Evolutionary conservation across 2,888 invertebrate genomes (phyloP).

Genomic region (Dicycla oo): DNA sequence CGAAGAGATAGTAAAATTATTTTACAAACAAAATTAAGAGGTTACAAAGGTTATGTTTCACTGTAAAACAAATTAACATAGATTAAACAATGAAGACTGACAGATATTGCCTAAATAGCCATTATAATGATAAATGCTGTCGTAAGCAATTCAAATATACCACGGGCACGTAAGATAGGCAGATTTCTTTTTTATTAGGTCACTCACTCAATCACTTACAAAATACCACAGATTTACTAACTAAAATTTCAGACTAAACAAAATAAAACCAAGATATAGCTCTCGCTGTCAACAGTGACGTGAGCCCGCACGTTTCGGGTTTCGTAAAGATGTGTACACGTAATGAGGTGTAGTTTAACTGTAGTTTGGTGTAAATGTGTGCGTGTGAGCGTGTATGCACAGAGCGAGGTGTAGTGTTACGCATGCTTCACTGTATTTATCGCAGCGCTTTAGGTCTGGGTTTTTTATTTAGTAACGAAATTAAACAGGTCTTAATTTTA

Average conservation of each 20-base stretch:
- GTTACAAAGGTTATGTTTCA: background rate
- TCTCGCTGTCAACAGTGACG: too few relatives aligned
- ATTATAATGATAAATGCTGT: slow-evolving; percentile 14
- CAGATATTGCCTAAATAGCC: slow-evolving; percentile 1
- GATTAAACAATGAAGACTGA: slow-evolving; percentile 25
- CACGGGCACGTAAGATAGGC: background rate
- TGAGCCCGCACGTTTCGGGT: too few relatives aligned
- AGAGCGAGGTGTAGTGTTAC: too few relatives aligned
- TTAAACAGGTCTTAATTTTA: background rate
- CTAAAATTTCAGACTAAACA: too few relatives aligned
- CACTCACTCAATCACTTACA: background rate
- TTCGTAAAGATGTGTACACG: too few relatives aligned
- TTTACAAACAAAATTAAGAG: background rate
- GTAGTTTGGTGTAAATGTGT: too few relatives aligned
- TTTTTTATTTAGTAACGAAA: too few relatives aligned
- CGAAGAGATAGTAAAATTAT: background rate
- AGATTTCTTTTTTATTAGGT: background rate
- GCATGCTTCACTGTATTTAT: too few relatives aligned
- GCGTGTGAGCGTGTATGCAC: too few relatives aligned
- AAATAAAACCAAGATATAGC: too few relatives aligned
- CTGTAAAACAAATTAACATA: slow-evolving; percentile 29
- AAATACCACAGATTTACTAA: background rate
- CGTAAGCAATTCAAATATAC: slow-evolving; percentile 3
- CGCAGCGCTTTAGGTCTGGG: too few relatives aligned
- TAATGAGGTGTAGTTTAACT: too few relatives aligned